Conservation (phyloP, 2,797 vertebrate genomes). For the Chrosomus eos region DNA sequence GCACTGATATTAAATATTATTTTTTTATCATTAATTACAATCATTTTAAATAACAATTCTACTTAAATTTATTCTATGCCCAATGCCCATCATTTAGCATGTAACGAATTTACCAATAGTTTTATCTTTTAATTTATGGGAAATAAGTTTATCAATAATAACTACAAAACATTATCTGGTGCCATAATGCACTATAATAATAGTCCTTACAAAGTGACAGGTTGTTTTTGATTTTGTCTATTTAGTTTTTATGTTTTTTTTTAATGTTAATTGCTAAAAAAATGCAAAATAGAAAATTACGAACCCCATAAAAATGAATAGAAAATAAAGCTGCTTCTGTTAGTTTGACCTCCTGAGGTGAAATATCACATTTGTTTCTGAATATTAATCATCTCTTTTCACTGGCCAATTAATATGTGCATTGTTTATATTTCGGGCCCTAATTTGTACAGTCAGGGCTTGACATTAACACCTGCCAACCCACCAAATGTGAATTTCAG, state of each 20-base stretch:
- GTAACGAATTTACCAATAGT: neutral
- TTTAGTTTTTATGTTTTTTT: neutral
- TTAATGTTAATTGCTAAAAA: neutral
- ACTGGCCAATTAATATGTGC: neutral
- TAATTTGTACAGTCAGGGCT: neutral
- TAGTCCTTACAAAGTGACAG: neutral
- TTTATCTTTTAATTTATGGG: neutral
- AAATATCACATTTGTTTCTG: neutral
- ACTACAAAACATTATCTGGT: neutral
- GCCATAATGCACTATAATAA: neutral
- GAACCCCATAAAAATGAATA: neutral
- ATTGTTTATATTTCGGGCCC: neutral
- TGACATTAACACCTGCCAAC: no score
- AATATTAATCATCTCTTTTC: neutral
- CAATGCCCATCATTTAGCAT: neutral
- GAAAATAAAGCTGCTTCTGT: neutral
- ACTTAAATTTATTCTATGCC: neutral
- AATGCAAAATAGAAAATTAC: neutral
- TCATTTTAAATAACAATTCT: neutral
- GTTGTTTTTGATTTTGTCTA: neutral
- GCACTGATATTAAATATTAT: neutral
- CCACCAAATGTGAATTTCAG: no score
- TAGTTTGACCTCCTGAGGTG: neutral
- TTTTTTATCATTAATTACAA: neutral
- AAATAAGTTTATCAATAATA: neutral